Evolutionary conservation across 2,888 invertebrate species (phyloP).

Genomic region (Trichacis sp.): DNA sequence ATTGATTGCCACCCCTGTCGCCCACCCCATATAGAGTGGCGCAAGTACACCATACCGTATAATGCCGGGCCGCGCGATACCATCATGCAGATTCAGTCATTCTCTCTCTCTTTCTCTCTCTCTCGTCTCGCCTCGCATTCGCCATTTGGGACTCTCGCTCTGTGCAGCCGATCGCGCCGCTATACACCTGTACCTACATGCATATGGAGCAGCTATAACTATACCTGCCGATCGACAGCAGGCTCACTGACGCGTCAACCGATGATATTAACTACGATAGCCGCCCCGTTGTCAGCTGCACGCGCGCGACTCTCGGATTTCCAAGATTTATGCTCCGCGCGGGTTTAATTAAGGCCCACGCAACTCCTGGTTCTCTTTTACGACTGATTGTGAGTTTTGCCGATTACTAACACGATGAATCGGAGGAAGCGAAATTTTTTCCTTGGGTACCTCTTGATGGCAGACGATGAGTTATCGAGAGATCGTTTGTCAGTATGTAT

Average conservation of each 20-base stretch:
- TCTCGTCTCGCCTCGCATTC: slow-evolving; percentile 23
- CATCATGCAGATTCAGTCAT: slow-evolving; percentile 28
- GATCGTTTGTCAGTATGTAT: too few relatives aligned
- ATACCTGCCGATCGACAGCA: slow-evolving; percentile 44
- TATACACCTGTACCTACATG: slow-evolving; percentile 41
- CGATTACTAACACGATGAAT: too few relatives aligned
- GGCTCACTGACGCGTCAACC: slow-evolving; percentile 61
- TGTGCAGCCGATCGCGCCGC: slow-evolving; percentile 29
- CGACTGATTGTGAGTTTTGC: too few relatives aligned
- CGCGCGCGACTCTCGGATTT: too few relatives aligned
- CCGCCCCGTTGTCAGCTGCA: slow-evolving; percentile 63
- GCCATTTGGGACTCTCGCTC: slow-evolving; percentile 31
- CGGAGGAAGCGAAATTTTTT: too few relatives aligned
- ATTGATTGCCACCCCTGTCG: slow-evolving; percentile 69
- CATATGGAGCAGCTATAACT: slow-evolving; percentile 41
- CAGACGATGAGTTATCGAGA: too few relatives aligned
- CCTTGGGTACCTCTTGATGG: too few relatives aligned
- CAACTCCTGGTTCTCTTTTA: too few relatives aligned
- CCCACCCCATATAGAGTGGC: slow-evolving; percentile 53
- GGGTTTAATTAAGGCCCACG: slow-evolving; percentile 46
- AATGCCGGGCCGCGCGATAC: slow-evolving; percentile 46
- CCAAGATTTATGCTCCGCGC: slow-evolving; percentile 57
- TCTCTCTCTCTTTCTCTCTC: slow-evolving; percentile 27
- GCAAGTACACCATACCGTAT: slow-evolving; percentile 59
- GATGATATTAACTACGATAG: slow-evolving; percentile 65